Evolutionary conservation across 2,888 invertebrate species (phyloP), one percentile per base, ranked within the genome.

Genomic region (Macaria liturata): DNA sequence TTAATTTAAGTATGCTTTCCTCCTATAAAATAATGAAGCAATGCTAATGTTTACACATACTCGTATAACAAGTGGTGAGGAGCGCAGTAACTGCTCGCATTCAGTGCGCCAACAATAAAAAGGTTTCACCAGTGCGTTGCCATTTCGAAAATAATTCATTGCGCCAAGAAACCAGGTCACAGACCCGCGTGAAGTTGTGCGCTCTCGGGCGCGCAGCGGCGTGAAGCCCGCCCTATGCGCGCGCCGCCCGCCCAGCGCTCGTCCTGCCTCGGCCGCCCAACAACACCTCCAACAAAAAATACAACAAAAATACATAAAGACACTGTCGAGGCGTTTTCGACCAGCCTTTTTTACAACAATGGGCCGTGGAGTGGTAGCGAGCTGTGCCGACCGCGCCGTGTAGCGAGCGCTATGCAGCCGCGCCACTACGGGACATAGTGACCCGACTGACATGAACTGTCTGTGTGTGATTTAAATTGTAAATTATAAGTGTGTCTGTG

Each of bases 141-240:
- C 84, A 83, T 85, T 85, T 87, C 86, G 79, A 87, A 88, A 88
- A 89, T 89, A 87, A 88, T 88, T 84, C 83, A 83, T 80, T 74
- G 78, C 80, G 67, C 67, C 64, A 64, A 56, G 77, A 81, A 90
- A 82, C 76, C 81, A 84, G 89, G 89, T 88, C 89, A 89, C 61
- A 65, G 61, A 55, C 48, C 45, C 46, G 44, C 42, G 64, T 61
- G 78, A 79, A 80, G 77, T 68, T 49, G 59, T 20, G 20, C 20
- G 67, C 51, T 30, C 9, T 30, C 9, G 30, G 31, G 9, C 20
- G 32, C 50, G 52, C 64, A 57, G 49, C 46, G 46, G 49, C 39
- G 55, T 70, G 83, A 84, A 83, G 80, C 54, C 50, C 46, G 66
- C 67, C 64, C 72, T 66, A 60, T 65, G 81, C 86, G 85, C 83